Evolutionary conservation across 1,140 invertebrate genomes (phyloP).

Genomic region (Panulirus ornatus): DNA sequence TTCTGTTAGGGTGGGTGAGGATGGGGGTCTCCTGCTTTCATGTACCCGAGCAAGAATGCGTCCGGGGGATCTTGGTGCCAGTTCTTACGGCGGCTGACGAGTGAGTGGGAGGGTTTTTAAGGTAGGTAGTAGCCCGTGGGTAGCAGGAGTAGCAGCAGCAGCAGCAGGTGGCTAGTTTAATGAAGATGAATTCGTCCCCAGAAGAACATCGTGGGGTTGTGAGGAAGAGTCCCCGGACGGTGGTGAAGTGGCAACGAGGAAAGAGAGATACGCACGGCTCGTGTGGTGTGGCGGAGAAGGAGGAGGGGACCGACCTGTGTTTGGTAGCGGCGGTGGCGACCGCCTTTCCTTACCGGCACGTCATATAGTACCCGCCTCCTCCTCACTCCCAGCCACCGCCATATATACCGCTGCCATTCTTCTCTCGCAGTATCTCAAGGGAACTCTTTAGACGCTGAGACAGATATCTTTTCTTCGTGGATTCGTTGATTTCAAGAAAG

Average conservation of each 20-base stretch:
- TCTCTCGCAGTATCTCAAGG: no score
- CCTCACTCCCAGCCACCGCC: neutral
- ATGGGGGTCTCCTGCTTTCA: neutral
- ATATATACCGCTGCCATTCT: neutral
- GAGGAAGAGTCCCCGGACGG: no score
- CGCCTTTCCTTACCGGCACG: constrained; percentile 1
- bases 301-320: neutral
- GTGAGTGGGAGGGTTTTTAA: neutral
- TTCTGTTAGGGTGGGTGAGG: no score
- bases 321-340: constrained; percentile 6
- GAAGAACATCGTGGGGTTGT: no score
- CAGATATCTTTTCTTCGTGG: neutral
- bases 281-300: no score
- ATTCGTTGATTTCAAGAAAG: neutral
- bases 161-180: neutral
- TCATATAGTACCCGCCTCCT: constrained; percentile 20
- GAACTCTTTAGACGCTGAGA: no score
- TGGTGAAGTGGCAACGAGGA: neutral
- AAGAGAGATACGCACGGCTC: no score
- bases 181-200: no score
- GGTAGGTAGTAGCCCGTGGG: neutral
- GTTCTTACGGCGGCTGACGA: no score
- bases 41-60: no score
- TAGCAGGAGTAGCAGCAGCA: neutral
- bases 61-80: no score